These are phyloP conservation scores for Stigmatopora argus DNA, from an alignment of 2,113 vertebrate species.

Conservation along the genomic window DNA sequence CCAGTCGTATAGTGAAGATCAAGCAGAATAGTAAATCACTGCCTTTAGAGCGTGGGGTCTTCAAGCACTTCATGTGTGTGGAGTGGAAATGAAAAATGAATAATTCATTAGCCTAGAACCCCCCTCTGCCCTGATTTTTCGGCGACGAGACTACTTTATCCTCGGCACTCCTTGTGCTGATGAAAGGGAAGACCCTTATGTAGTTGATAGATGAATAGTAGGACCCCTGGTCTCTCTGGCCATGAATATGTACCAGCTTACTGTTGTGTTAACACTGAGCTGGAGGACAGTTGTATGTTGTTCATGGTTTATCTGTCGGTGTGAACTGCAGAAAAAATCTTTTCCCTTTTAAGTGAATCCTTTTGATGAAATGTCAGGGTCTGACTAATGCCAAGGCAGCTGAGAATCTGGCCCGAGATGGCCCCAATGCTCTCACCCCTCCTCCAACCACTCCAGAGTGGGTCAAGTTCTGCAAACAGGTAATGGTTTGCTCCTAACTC, in stretches of 20 bases:
- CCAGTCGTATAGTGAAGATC: constrained; percentile 48
- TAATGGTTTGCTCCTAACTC: constrained; percentile 8
- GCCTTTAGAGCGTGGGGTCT: constrained; percentile 37
- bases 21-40: constrained; percentile 58
- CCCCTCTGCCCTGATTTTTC: constrained; percentile 42
- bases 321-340: not conserved
- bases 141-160: not conserved
- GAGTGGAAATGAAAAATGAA: constrained; percentile 22
- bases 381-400: constrained; percentile 73
- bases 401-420: constrained; percentile 88
- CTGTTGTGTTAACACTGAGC: not conserved
- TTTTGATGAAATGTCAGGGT: constrained; percentile 47
- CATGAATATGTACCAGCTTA: constrained; percentile 14
- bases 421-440: constrained; percentile 89
- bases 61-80: constrained; percentile 4
- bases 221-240: constrained; percentile 25
- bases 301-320: constrained; percentile 1
- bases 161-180: constrained; percentile 14
- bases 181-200: constrained; percentile 25
- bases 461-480: constrained; percentile 91
- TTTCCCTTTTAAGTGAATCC: too few relatives aligned
- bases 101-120: constrained; percentile 41
- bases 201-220: constrained; percentile 43
- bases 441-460: constrained; percentile 96
- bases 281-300: not conserved